A percentile compares a stretch with the other conserved stretches of the same genome.
These are phyloP conservation scores for Bothrops jararaca DNA, from an alignment of 2,113 vertebrate species.

Conservation along the genomic window DNA sequence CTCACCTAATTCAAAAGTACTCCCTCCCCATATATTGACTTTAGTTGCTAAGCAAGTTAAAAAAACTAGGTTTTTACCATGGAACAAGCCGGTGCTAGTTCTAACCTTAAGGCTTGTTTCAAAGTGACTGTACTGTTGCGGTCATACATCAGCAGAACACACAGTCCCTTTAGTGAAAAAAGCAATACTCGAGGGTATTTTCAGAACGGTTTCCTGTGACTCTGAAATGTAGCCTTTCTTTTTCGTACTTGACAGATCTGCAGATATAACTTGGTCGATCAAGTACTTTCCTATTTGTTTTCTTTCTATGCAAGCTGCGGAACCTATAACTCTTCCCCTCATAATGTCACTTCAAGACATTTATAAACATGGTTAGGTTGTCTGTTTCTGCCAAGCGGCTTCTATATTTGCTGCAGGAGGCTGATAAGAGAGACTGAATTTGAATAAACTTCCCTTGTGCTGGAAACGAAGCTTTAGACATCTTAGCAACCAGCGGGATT, in stretches of 20 bases:
- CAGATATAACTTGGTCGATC: constrained; percentile 7
- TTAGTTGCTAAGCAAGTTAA: background rate
- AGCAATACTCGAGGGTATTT: constrained; percentile 32
- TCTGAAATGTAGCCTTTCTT: constrained; percentile 13
- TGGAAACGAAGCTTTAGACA: background rate
- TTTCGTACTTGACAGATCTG: constrained; percentile 1
- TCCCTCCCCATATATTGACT: background rate
- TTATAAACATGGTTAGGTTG: constrained; percentile 39
- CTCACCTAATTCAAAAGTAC: background rate
- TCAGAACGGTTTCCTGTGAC: constrained; percentile 54
- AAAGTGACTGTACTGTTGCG: background rate
- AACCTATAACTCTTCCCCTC: constrained; percentile 8
- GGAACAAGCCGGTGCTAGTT: background rate
- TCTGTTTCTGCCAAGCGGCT: background rate
- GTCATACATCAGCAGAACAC: background rate
- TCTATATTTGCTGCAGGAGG: constrained; percentile 23
- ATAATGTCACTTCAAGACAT: background rate
- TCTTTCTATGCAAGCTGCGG: background rate
- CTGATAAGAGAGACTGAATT: constrained; percentile 21
- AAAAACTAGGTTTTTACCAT: background rate
- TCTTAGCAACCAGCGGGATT: background rate
- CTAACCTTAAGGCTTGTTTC: background rate
- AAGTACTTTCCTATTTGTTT: background rate
- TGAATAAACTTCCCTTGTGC: background rate
- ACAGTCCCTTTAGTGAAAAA: background rate